Evolutionary conservation across 2,113 vertebrate genomes (phyloP).

Genomic region (Myanophis thanlyinensis): DNA sequence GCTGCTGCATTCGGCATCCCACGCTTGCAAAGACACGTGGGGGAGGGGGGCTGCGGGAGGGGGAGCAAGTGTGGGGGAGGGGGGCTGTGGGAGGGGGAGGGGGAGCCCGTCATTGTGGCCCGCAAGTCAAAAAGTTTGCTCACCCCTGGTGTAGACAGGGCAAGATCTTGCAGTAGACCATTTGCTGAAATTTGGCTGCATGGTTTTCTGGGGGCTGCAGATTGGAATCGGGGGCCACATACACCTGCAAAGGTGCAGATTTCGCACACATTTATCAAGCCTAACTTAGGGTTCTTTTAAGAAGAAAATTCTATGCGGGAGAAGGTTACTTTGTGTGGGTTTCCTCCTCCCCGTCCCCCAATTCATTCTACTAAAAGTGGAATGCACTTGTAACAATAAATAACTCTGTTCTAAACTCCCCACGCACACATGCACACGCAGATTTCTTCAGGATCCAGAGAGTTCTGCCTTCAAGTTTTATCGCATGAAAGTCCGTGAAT

Average conservation of each 20-base stretch:
- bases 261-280: background rate
- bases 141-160: background rate
- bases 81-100: too few species aligned
- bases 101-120: too few species aligned
- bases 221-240: background rate
- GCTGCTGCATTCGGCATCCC: too few species aligned
- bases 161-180: background rate
- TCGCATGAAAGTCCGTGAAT: slow-evolving; percentile 70
- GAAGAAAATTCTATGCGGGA: background rate
- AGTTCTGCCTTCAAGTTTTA: slow-evolving; percentile 77
- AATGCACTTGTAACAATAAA: too few species aligned
- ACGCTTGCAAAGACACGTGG: too few species aligned
- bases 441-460: slow-evolving; percentile 74
- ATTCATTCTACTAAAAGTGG: background rate
- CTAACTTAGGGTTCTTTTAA: background rate
- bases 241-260: background rate
- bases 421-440: slow-evolving; percentile 20
- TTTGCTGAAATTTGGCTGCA: background rate
- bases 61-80: too few species aligned
- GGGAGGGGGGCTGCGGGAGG: too few species aligned
- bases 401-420: background rate
- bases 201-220: background rate
- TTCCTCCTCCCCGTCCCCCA: too few species aligned
- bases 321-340: background rate
- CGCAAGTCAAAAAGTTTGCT: too few species aligned